Percentiles rank a stretch among this genome's conserved stretches.
Evolutionary conservation across 2,113 vertebrate species (phyloP).

Genomic region (Petromus typicus): DNA sequence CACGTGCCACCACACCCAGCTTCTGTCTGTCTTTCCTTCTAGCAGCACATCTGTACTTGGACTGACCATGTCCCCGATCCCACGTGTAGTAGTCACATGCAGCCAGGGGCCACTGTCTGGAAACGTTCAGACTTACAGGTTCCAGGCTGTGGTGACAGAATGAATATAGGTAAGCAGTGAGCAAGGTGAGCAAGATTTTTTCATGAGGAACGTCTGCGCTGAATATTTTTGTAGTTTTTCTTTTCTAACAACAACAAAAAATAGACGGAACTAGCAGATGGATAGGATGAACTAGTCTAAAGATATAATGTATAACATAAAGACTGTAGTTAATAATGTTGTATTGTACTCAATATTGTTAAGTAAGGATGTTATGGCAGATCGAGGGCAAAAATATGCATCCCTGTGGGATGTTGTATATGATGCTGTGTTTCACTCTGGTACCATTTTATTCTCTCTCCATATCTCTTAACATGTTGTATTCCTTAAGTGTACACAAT

Average conservation of each 20-base stretch:
- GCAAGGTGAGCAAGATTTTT: neutral
- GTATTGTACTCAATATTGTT: neutral
- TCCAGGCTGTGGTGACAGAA: rapidly evolving
- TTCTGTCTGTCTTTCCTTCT: neutral
- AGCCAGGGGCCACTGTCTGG: rapidly evolving
- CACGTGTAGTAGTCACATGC: rapidly evolving
- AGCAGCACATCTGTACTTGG: neutral
- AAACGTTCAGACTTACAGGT: rapidly evolving
- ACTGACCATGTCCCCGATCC: neutral
- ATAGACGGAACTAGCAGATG: neutral
- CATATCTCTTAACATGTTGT: neutral
- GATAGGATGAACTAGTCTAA: too few species aligned
- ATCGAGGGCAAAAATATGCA: too few species aligned
- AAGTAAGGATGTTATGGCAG: neutral
- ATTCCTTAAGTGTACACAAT: neutral
- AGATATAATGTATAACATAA: neutral
- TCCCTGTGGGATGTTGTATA: too few species aligned
- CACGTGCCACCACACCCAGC: neutral
- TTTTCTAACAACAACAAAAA: neutral
- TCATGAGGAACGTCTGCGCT: neutral
- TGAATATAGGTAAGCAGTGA: neutral
- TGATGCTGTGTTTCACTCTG: neutral
- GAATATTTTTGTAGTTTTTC: neutral
- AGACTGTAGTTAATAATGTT: neutral
- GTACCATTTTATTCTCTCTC: neutral